Conservation (phyloP, 2,113 vertebrate genomes). For the Tragulus kanchil region DNA sequence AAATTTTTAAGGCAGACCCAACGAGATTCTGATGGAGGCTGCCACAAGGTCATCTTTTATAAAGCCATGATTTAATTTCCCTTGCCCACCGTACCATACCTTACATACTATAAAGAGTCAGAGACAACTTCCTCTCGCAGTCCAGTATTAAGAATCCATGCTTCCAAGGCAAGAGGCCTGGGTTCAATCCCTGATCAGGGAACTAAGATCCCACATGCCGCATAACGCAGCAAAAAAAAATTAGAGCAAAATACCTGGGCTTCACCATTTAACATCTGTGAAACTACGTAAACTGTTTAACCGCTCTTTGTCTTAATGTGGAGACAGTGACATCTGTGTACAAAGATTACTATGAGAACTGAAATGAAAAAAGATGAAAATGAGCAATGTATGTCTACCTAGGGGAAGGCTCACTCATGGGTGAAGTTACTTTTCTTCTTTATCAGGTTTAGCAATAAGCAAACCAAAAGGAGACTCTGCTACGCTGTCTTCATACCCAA, state of each 20-base stretch:
- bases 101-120: neutral
- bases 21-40: neutral
- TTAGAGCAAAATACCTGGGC: neutral
- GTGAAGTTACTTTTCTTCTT: neutral
- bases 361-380: neutral
- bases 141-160: neutral
- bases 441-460: conserved; percentile 38
- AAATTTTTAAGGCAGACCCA: conserved; percentile 25
- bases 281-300: neutral
- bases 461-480: conserved; percentile 2
- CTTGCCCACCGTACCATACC: neutral
- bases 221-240: neutral
- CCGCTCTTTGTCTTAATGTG: neutral
- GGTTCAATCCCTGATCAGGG: neutral
- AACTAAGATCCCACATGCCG: neutral
- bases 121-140: neutral
- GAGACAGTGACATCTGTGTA: neutral
- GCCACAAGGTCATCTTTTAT: neutral
- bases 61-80: conserved; percentile 10
- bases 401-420: neutral
- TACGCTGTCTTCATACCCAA: conserved; percentile 49
- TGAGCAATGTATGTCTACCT: neutral
- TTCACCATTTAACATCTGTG: neutral
- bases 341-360: neutral
- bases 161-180: neutral